Evolutionary conservation across 2,113 vertebrate genomes (phyloP).

Genomic region (Aegypius monachus): DNA sequence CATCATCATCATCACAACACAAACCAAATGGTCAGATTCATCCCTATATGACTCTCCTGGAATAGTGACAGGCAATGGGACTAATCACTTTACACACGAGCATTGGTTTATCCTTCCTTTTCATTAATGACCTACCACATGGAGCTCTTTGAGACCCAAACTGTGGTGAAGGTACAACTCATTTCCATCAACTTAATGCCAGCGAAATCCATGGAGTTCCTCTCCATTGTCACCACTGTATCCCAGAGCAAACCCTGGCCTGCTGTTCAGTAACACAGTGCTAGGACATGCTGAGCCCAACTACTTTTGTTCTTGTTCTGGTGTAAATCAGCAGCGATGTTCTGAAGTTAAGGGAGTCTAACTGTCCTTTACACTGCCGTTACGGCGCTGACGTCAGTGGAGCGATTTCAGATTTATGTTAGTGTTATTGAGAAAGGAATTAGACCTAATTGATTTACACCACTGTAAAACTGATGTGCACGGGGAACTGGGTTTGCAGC

Average conservation of each 20-base stretch:
- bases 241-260: background rate
- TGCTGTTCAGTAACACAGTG: background rate
- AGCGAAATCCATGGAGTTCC: background rate
- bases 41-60: background rate
- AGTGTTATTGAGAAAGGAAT: background rate
- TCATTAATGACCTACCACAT: background rate
- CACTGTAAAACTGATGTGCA: background rate
- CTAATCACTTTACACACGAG: background rate
- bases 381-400: background rate
- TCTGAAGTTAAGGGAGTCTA: background rate
- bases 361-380: background rate
- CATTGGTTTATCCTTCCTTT: background rate
- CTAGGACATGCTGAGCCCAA: background rate
- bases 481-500: background rate
- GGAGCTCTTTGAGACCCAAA: background rate
- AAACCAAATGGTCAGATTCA: background rate
- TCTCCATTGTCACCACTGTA: background rate
- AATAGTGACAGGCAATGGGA: fast-evolving
- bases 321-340: background rate
- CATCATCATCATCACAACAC: background rate
- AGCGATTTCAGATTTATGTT: background rate
- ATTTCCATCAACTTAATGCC: background rate
- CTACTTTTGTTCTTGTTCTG: background rate
- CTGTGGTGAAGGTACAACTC: background rate
- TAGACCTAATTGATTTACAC: background rate